Evolutionary conservation across 2,888 invertebrate genomes (phyloP).

Genomic region (Hybos culiciformis): DNA sequence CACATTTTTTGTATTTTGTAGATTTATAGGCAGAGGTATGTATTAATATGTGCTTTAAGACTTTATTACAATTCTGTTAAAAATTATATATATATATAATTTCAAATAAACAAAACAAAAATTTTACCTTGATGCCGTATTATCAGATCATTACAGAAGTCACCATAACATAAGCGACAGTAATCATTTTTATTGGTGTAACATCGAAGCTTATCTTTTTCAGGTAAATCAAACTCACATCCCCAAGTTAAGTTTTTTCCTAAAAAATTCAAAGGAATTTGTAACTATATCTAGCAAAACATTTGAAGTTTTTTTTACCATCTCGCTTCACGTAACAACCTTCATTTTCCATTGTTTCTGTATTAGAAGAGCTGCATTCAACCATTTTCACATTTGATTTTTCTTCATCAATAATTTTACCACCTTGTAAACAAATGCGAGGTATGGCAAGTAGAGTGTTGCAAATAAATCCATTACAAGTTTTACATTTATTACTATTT

Average conservation of each 20-base stretch:
- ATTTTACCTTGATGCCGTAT: no score
- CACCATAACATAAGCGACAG: neutral
- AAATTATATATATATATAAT: no score
- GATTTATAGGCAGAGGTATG: no score
- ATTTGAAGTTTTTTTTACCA: neutral
- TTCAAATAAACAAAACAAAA: no score
- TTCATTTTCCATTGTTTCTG: neutral
- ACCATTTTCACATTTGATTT: neutral
- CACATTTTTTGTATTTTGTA: no score
- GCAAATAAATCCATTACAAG: constrained; percentile 1
- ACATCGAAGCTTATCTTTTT: neutral
- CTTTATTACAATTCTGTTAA: no score
- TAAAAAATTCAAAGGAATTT: neutral
- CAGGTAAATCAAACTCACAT: neutral
- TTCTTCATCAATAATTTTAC: neutral
- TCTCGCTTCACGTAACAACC: neutral
- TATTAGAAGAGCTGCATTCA: neutral
- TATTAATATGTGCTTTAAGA: no score
- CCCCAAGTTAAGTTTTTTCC: constrained; percentile 1
- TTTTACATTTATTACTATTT: neutral
- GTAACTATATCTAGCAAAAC: neutral
- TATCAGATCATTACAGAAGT: no score
- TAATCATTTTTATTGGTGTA: no score
- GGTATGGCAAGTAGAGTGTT: neutral
- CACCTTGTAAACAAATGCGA: neutral